A percentile compares a stretch with the other conserved stretches of the same genome.
These are phyloP conservation scores for Heliangelus exortis DNA, from an alignment of 2,797 vertebrate genomes.

Conservation along the genomic window DNA sequence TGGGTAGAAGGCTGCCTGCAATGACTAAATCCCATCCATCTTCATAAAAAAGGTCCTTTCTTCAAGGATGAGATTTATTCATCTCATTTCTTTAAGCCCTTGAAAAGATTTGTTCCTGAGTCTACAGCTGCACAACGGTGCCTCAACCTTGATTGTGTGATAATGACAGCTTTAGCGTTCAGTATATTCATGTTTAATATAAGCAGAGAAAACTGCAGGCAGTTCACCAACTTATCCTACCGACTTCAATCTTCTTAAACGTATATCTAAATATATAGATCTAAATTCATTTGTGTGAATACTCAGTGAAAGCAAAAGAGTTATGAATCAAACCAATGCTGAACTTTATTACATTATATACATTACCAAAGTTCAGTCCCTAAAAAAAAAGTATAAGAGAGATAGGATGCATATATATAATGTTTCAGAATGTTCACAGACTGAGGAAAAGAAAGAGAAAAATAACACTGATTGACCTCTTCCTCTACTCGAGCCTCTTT, in stretches of 20 bases:
- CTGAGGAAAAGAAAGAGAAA: neutral
- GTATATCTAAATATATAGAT: neutral
- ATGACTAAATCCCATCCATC: neutral
- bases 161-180: neutral
- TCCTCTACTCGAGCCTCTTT: neutral
- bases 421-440: neutral
- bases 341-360: neutral
- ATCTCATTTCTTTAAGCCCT: slow-evolving; percentile 10
- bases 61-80: neutral
- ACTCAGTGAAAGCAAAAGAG: neutral
- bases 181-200: neutral
- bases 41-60: neutral
- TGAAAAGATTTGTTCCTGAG: slow-evolving; percentile 1
- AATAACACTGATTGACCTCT: neutral
- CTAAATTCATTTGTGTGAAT: neutral
- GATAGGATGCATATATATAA: neutral
- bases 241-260: neutral
- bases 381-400: neutral
- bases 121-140: neutral
- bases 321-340: neutral
- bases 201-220: neutral
- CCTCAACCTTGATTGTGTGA: neutral
- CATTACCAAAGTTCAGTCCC: neutral
- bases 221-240: neutral
- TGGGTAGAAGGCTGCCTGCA: neutral